Conservation (phyloP, 2,888 invertebrate genomes). For the Drosophila yooni region DNA sequence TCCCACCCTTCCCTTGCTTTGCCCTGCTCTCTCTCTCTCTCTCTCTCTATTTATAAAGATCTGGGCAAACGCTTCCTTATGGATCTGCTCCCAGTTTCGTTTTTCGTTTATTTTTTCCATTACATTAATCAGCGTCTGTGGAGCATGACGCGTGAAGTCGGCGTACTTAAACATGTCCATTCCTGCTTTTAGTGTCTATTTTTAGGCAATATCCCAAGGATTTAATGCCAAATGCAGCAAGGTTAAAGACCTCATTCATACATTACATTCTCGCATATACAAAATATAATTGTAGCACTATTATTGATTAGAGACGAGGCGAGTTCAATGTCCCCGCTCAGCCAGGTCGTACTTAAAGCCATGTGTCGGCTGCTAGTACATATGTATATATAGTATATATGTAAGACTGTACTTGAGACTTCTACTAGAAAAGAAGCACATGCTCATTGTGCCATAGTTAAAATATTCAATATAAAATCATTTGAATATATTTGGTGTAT, state of each 20-base stretch:
- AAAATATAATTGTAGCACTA: constrained; percentile 20
- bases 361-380: neutral
- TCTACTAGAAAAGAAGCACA: neutral
- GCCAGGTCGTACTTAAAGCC: neutral
- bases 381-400: neutral
- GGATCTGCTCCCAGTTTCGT: constrained; percentile 8
- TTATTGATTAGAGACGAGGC: constrained; percentile 3
- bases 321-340: constrained; percentile 42
- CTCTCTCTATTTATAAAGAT: constrained; percentile 20
- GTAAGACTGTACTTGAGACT: neutral
- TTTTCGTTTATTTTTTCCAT: constrained; percentile 2
- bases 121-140: constrained; percentile 61
- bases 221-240: constrained; percentile 44
- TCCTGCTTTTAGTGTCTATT: constrained; percentile 53
- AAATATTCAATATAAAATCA: neutral
- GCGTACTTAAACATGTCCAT: constrained; percentile 23
- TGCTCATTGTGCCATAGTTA: rapidly evolving
- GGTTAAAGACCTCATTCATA: constrained; percentile 69
- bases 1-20: neutral
- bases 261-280: constrained; percentile 23
- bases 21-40: neutral
- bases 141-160: constrained; percentile 42
- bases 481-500: neutral
- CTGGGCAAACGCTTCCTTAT: constrained; percentile 16
- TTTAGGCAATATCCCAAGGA: constrained; percentile 48